Conservation (phyloP, 2,888 invertebrate genomes). For the Microdon myrmicae region DNA sequence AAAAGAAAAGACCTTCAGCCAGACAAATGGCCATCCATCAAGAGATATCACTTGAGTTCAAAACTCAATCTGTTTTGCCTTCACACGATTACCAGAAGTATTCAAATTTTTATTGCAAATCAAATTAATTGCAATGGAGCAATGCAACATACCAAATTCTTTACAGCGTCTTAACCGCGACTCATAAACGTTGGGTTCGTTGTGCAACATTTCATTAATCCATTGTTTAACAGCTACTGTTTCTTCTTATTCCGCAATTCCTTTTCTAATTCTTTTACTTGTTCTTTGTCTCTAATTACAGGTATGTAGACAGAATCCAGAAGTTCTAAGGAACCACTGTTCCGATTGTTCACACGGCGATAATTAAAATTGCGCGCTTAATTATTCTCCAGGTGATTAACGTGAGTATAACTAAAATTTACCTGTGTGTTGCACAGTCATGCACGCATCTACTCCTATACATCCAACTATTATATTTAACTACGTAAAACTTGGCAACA, state of each 20-base stretch:
- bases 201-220: conserved; percentile 46
- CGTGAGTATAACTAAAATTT: conserved; percentile 35
- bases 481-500: too few relatives aligned
- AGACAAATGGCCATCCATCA: too few relatives aligned
- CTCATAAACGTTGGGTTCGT: conserved; percentile 42
- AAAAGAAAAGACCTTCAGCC: too few relatives aligned
- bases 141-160: conserved; percentile 23
- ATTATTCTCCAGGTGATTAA: conserved; percentile 44
- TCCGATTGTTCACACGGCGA: conserved; percentile 31
- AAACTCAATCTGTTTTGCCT: too few relatives aligned
- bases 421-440: conserved; percentile 3
- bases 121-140: conserved; percentile 15
- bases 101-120: too few relatives aligned
- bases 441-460: conserved; percentile 1
- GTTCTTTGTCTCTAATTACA: conserved; percentile 39
- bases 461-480: too few relatives aligned
- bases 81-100: too few relatives aligned
- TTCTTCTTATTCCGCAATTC: not conserved
- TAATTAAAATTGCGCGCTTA: conserved; percentile 36
- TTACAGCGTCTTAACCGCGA: conserved; percentile 19
- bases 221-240: conserved; percentile 39
- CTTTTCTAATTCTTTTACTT: conserved; percentile 5
- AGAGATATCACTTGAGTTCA: too few relatives aligned
- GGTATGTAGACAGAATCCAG: conserved; percentile 33
- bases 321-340: conserved; percentile 25